Conservation (phyloP, 1,140 invertebrate genomes). For the Cydia splendana region DNA sequence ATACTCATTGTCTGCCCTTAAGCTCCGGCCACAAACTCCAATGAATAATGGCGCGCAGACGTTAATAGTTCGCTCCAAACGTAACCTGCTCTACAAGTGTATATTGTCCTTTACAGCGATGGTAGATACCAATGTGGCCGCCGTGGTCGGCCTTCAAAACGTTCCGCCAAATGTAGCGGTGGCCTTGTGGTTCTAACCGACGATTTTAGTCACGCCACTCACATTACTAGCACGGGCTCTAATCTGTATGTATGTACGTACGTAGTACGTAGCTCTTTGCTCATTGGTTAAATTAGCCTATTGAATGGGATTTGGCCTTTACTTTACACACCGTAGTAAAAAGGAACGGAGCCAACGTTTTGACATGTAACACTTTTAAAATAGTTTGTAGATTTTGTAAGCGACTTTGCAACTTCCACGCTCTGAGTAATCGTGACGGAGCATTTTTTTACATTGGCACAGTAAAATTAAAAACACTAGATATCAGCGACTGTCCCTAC, state of each 20-base stretch:
- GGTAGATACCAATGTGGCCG: constrained; percentile 10
- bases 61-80: background rate
- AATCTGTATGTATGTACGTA: too few relatives aligned
- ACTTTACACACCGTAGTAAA: background rate
- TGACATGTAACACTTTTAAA: too few relatives aligned
- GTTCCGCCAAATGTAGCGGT: constrained; percentile 21
- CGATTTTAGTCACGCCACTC: constrained; percentile 30
- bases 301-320: background rate
- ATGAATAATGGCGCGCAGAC: background rate
- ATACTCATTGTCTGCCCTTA: background rate
- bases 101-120: background rate
- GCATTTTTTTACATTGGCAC: too few relatives aligned
- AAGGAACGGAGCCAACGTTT: background rate
- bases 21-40: too few relatives aligned
- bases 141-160: constrained; percentile 6
- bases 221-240: constrained; percentile 8
- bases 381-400: too few relatives aligned
- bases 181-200: constrained; percentile 24
- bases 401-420: too few relatives aligned
- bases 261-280: background rate
- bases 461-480: too few relatives aligned
- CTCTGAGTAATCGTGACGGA: too few relatives aligned
- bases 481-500: too few relatives aligned
- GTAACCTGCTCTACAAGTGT: background rate
- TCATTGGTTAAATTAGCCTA: background rate